Conservation (phyloP, 2,797 vertebrate species). For the Benthosema pterotum region DNA sequence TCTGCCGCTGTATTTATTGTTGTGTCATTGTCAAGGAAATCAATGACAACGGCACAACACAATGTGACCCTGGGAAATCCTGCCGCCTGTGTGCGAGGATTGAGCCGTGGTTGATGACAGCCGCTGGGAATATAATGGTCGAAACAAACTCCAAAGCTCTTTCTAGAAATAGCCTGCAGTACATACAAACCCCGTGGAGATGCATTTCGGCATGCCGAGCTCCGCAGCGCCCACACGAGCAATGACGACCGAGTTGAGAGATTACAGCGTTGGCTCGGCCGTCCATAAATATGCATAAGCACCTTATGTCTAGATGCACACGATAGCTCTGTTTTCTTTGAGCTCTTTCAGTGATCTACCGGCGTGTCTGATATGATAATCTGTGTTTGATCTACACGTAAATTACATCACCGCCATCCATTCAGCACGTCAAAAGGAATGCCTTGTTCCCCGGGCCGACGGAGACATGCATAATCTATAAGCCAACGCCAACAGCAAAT, state of each 20-base stretch:
- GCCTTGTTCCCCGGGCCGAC: constrained; percentile 31
- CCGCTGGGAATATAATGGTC: constrained; percentile 60
- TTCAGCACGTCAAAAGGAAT: constrained; percentile 43
- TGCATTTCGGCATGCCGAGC: neutral
- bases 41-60: constrained; percentile 35
- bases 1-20: constrained; percentile 34
- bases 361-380: constrained; percentile 63
- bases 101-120: constrained; percentile 46
- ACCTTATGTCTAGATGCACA: constrained; percentile 28
- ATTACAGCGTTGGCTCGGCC: constrained; percentile 1
- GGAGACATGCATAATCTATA: constrained; percentile 54
- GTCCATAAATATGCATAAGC: constrained; percentile 49
- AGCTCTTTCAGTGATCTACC: constrained; percentile 45
- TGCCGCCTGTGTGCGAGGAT: constrained; percentile 38
- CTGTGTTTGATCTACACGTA: constrained; percentile 66
- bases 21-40: constrained; percentile 51
- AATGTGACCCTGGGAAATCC: constrained; percentile 60
- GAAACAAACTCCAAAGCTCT: constrained; percentile 53
- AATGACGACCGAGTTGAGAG: constrained; percentile 6
- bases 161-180: constrained; percentile 52
- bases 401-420: constrained; percentile 46
- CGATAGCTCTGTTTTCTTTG: constrained; percentile 49
- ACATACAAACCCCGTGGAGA: constrained; percentile 1
- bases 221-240: constrained; percentile 12
- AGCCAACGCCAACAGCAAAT: constrained; percentile 50